phyloP scores from a whole-genome alignment of 2,888 invertebrate species.

The Entomobrya proxima region DNA sequence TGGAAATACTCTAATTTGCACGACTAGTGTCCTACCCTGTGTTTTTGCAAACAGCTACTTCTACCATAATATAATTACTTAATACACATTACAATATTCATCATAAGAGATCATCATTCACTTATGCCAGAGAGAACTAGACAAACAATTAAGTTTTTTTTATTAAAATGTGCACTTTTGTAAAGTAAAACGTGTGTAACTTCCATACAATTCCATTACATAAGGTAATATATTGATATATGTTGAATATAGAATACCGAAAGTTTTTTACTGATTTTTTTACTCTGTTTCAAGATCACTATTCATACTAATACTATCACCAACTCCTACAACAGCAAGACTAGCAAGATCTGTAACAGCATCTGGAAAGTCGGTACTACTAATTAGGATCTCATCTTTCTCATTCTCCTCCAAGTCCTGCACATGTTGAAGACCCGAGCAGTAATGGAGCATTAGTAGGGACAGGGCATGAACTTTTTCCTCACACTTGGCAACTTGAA shows the following conservation, averaged over 20 bases:
- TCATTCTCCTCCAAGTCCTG: slow-evolving; percentile 79
- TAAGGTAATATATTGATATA: background rate
- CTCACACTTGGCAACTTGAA: slow-evolving; percentile 83
- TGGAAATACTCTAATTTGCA: no score
- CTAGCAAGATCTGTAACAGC: background rate
- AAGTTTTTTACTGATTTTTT: background rate
- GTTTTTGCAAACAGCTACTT: no score
- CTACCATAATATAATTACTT: no score
- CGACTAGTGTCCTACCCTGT: no score
- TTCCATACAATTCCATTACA: background rate
- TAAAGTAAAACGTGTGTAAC: background rate
- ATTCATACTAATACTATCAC: slow-evolving; percentile 48
- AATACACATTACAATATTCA: background rate
- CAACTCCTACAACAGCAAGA: background rate
- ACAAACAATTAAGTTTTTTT: background rate
- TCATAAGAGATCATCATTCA: background rate
- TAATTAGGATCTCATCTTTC: slow-evolving; percentile 62
- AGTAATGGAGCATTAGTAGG: slow-evolving; percentile 95
- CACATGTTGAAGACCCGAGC: slow-evolving; percentile 92
- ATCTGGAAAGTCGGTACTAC: slow-evolving; percentile 43
- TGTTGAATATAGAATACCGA: background rate
- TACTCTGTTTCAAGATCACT: slow-evolving; percentile 41
- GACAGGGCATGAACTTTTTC: slow-evolving; percentile 93
- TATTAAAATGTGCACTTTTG: slow-evolving; percentile 40
- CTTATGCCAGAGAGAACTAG: background rate